These are phyloP conservation scores for Pimephales promelas DNA, from an alignment of 2,113 vertebrate species.

Conservation along the genomic window DNA sequence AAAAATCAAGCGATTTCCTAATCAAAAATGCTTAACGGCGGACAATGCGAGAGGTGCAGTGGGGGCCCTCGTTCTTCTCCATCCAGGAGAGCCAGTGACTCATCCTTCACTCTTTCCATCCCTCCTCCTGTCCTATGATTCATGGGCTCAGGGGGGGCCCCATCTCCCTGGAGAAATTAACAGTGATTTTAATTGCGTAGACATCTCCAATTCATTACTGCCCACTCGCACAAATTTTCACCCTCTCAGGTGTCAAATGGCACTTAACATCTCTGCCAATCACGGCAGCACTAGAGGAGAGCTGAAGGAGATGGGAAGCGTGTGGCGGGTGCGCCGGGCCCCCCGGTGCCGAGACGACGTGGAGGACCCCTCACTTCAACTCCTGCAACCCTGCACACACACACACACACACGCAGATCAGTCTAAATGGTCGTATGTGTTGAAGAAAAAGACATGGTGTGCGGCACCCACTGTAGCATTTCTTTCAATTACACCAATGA, in stretches of 20 bases:
- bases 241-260: conserved; percentile 81
- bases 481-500: conserved; percentile 30
- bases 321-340: conserved; percentile 34
- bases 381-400: conserved; percentile 29
- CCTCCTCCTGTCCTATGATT: conserved; percentile 71
- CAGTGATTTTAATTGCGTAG: conserved; percentile 81
- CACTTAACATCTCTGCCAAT: conserved; percentile 85
- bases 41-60: conserved; percentile 12
- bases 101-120: conserved; percentile 53
- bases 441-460: conserved; percentile 24
- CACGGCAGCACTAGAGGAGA: conserved; percentile 76
- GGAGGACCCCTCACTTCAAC: conserved; percentile 33
- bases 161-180: conserved; percentile 83
- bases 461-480: conserved; percentile 13
- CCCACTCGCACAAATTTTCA: conserved; percentile 72
- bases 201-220: conserved; percentile 81
- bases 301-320: conserved; percentile 67
- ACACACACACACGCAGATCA: conserved; percentile 24
- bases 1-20: conserved; percentile 37
- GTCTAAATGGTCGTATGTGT: background rate
- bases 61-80: conserved; percentile 38
- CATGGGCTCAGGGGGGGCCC: conserved; percentile 64
- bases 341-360: conserved; percentile 27
- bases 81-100: conserved; percentile 54
- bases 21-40: conserved; percentile 41